A percentile compares a stretch with the other conserved stretches of the same genome.
Conservation (phyloP, 2,797 vertebrate genomes). For the Hydrolagus colliei region DNA sequence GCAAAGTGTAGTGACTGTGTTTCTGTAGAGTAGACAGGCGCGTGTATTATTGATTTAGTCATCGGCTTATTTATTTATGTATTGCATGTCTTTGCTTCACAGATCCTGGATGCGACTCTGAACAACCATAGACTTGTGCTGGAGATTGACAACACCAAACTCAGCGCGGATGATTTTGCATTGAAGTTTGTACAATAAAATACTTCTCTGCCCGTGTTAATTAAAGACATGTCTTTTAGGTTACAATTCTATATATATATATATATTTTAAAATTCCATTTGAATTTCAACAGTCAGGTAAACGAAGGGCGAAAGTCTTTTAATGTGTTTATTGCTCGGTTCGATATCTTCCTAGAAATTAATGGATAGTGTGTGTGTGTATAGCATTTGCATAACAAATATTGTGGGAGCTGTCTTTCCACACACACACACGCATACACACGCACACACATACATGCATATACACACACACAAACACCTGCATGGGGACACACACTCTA, state of each 20-base stretch:
- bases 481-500: too few species aligned
- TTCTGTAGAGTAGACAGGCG: background rate
- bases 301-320: background rate
- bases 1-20: too few species aligned
- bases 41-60: background rate
- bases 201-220: background rate
- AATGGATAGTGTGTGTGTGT: too few species aligned
- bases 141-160: conserved; percentile 23
- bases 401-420: too few species aligned
- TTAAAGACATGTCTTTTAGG: background rate
- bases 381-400: too few species aligned
- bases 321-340: too few species aligned
- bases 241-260: background rate
- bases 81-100: background rate
- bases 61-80: background rate
- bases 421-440: too few species aligned
- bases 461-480: too few species aligned
- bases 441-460: too few species aligned
- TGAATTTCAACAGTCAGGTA: background rate
- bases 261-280: background rate
- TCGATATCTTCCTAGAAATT: too few species aligned
- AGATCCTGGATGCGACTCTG: conserved; percentile 12
- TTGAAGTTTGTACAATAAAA: conserved; percentile 23
- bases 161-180: conserved; percentile 29
- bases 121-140: background rate